Evolutionary conservation across 2,113 vertebrate species (phyloP).

Genomic region (Odocoileus virginianus): DNA sequence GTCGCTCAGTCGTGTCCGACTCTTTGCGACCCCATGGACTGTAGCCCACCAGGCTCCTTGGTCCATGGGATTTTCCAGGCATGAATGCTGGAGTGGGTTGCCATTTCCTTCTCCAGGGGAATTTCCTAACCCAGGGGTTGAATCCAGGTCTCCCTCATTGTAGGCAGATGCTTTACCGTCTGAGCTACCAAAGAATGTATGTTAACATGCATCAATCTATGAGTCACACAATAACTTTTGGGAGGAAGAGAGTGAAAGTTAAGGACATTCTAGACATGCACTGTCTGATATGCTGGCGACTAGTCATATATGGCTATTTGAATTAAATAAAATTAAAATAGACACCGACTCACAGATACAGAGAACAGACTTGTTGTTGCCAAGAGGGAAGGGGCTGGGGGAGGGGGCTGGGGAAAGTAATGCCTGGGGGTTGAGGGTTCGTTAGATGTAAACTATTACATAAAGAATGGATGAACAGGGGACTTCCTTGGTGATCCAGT

Average conservation of each 20-base stretch:
- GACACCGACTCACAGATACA: not conserved
- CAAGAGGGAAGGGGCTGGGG: not conserved
- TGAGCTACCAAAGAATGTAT: not conserved
- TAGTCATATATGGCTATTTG: not conserved
- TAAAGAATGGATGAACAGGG: not conserved
- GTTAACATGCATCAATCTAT: not conserved
- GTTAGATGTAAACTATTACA: not conserved
- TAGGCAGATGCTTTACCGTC: too few species aligned
- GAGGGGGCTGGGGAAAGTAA: too few species aligned
- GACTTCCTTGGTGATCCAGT: not conserved
- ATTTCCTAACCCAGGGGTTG: too few species aligned
- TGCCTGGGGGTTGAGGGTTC: not conserved
- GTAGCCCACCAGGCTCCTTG: not conserved
- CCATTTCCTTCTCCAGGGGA: too few species aligned
- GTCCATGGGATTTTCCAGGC: too few species aligned
- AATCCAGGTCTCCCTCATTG: too few species aligned
- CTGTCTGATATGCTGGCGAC: accelerated
- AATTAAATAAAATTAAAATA: not conserved
- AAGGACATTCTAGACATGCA: not conserved
- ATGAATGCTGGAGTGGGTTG: too few species aligned
- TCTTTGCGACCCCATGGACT: not conserved
- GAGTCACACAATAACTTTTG: not conserved
- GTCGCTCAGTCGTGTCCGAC: accelerated
- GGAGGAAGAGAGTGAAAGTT: not conserved
- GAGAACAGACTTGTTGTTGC: not conserved